These are phyloP conservation scores for Caligus rogercresseyi DNA, from an alignment of 1,140 invertebrate species.

Conservation along the genomic window DNA sequence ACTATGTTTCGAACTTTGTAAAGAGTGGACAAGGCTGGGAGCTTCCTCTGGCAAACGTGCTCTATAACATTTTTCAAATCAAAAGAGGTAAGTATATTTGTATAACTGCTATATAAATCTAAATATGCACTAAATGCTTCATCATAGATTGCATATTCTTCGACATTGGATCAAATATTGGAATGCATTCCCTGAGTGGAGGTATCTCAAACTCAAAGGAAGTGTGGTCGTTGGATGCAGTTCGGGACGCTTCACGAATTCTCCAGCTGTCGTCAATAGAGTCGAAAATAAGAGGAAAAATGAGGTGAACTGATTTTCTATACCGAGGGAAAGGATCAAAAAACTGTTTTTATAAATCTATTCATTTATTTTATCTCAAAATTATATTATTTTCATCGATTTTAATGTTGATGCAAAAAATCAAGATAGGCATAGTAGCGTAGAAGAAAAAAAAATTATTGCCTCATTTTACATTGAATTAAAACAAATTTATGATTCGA, in stretches of 20 bases:
- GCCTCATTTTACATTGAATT: no score
- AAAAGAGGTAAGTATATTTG: neutral
- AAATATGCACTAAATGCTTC: neutral
- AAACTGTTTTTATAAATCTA: no score
- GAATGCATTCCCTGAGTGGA: neutral
- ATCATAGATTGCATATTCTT: neutral
- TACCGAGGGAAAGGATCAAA: no score
- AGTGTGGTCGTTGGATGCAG: neutral
- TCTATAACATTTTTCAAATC: neutral
- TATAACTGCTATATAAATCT: neutral
- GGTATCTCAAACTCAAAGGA: neutral
- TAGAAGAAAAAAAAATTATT: no score
- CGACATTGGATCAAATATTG: neutral
- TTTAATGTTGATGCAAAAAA: no score
- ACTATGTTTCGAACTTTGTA: neutral
- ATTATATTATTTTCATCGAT: no score
- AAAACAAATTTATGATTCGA: no score
- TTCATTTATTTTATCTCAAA: no score
- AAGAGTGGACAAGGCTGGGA: neutral
- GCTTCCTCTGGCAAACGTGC: neutral
- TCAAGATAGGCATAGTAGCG: no score
- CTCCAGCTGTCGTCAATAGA: neutral
- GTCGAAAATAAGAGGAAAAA: neutral
- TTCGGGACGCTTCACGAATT: neutral
- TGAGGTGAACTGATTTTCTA: no score